Evolutionary conservation across 1,140 invertebrate species (phyloP).

Genomic region (Zaprionus africanus): DNA sequence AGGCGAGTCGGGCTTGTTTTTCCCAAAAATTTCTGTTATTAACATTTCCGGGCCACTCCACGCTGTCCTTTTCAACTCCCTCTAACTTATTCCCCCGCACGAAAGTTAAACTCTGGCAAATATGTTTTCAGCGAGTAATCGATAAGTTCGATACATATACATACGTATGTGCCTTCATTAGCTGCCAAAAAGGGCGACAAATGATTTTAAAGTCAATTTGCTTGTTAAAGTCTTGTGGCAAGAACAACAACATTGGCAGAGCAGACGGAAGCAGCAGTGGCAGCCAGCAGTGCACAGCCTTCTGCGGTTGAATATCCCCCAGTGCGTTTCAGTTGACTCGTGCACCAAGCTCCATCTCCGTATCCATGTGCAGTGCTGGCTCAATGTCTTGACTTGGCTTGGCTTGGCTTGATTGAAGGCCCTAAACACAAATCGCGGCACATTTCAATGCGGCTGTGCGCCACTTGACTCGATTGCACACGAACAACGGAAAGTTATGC

Average conservation of each 20-base stretch:
- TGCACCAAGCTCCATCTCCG: too few relatives aligned
- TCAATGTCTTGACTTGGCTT: background rate
- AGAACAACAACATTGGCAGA: slow-evolving; percentile 13
- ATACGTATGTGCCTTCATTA: background rate
- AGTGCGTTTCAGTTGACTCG: background rate
- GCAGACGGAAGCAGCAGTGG: background rate
- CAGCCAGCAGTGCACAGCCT: background rate
- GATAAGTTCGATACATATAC: background rate
- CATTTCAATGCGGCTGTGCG: slow-evolving; percentile 56
- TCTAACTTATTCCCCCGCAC: background rate
- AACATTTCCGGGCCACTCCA: background rate
- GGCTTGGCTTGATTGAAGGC: slow-evolving; percentile 54
- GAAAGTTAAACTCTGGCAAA: background rate
- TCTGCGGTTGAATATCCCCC: background rate
- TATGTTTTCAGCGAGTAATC: background rate
- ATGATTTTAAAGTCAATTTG: slow-evolving; percentile 31
- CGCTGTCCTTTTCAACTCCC: too few relatives aligned
- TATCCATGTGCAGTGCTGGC: background rate
- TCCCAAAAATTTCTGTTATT: slow-evolving; percentile 4
- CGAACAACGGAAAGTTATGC: slow-evolving; percentile 74
- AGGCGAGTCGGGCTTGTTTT: background rate
- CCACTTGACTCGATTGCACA: slow-evolving; percentile 74
- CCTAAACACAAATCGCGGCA: slow-evolving; percentile 56
- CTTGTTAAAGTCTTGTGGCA: slow-evolving; percentile 33
- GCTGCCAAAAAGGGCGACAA: background rate